Percentiles rank a stretch among this genome's conserved stretches.
These are phyloP conservation scores for Drosophila bifasciata DNA, from an alignment of 1,140 invertebrate species.

Conservation along the genomic window DNA sequence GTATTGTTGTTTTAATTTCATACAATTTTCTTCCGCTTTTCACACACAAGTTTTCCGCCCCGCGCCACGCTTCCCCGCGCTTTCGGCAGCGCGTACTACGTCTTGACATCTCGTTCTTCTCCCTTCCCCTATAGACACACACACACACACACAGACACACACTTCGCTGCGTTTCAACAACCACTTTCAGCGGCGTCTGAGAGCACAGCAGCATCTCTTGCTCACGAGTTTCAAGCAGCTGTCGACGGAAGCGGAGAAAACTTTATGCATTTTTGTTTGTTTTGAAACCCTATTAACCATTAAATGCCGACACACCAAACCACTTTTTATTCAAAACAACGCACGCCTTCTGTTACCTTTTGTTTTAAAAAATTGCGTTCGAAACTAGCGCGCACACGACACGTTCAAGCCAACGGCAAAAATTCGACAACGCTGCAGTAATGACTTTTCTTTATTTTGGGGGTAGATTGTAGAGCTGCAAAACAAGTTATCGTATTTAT, in stretches of 20 bases:
- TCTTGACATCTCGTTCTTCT: too few species aligned
- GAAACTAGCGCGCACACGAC: slow-evolving; percentile 11
- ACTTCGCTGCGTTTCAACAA: not conserved
- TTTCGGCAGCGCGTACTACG: slow-evolving; percentile 38
- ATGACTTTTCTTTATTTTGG: too few species aligned
- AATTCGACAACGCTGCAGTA: too few species aligned
- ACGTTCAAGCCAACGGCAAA: slow-evolving; percentile 15
- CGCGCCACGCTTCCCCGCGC: not conserved
- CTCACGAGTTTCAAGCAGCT: too few species aligned
- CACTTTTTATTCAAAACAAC: not conserved
- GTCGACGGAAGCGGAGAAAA: too few species aligned
- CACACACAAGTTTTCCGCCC: slow-evolving; percentile 15
- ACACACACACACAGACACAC: slow-evolving; percentile 1
- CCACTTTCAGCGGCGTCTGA: not conserved
- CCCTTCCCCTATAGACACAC: not conserved
- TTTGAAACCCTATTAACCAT: too few species aligned
- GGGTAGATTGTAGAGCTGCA: too few species aligned
- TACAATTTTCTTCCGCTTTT: slow-evolving; percentile 41
- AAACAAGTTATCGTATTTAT: too few species aligned
- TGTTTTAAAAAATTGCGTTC: slow-evolving; percentile 9
- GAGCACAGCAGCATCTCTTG: slow-evolving; percentile 19
- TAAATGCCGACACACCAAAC: too few species aligned
- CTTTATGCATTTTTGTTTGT: too few species aligned
- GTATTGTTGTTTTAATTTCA: slow-evolving; percentile 41
- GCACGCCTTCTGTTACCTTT: slow-evolving; percentile 39